phyloP scores from a whole-genome alignment of 2,888 invertebrate species.

The Ochropleura leucogaster region DNA sequence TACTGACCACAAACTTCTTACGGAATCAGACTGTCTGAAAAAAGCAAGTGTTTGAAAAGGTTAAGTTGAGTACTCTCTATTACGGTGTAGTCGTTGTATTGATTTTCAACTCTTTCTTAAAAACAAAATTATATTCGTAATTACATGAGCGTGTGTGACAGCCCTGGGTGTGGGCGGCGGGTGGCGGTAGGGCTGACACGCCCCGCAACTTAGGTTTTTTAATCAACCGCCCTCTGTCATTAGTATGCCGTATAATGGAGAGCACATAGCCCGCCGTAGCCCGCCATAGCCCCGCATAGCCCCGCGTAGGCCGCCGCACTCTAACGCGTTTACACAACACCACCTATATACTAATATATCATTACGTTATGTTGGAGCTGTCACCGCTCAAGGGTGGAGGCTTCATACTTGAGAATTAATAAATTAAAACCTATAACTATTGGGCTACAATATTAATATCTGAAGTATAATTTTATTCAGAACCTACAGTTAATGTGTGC shows the following conservation, averaged over 20 bases:
- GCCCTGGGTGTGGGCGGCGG: constrained; percentile 67
- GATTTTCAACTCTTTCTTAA: not conserved
- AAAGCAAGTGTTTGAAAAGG: not conserved
- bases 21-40: not conserved
- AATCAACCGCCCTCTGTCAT: constrained; percentile 89
- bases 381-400: constrained; percentile 27
- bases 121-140: constrained; percentile 23
- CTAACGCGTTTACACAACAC: constrained; percentile 61
- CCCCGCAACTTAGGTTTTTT: constrained; percentile 87
- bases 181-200: constrained; percentile 74
- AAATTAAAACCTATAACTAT: constrained; percentile 28
- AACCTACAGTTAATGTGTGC: not conserved
- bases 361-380: constrained; percentile 20
- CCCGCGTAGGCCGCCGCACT: constrained; percentile 30
- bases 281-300: constrained; percentile 13
- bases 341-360: constrained; percentile 40
- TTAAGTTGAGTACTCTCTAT: not conserved
- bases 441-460: constrained; percentile 10
- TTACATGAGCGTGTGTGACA: constrained; percentile 49
- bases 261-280: constrained; percentile 51
- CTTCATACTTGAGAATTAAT: constrained; percentile 24
- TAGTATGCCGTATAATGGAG: constrained; percentile 88
- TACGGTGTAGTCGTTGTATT: not conserved
- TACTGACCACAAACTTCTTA: not conserved
- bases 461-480: not conserved